Evolutionary conservation across 2,113 vertebrate genomes (phyloP).

Genomic region (Lepus americanus): DNA sequence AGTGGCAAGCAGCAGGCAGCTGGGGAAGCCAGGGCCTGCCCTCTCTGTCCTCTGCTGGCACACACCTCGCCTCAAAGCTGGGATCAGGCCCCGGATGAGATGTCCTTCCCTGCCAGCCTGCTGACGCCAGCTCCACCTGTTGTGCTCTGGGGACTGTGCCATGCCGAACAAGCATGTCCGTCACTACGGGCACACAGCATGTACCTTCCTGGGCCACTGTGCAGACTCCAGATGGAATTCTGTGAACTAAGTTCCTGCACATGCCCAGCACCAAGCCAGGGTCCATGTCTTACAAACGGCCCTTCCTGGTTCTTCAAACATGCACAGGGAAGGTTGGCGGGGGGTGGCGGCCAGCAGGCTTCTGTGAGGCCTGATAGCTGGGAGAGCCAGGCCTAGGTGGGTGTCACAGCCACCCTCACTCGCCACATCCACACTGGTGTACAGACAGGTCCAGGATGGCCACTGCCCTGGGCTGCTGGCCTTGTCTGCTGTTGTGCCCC

Average conservation of each 20-base stretch:
- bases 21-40: background rate
- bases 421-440: background rate
- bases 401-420: background rate
- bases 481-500: rapidly evolving
- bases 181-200: background rate
- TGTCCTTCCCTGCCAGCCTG: background rate
- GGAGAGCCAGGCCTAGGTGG: background rate
- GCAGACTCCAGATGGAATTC: background rate
- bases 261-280: background rate
- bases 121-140: background rate
- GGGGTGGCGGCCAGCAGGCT: background rate
- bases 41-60: background rate
- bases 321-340: background rate
- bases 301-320: conserved; percentile 22
- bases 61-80: background rate
- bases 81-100: rapidly evolving
- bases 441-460: background rate
- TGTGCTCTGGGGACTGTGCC: background rate
- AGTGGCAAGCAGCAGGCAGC: rapidly evolving
- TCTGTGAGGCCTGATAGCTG: background rate
- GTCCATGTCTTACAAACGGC: background rate
- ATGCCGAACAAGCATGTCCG: background rate
- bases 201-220: background rate
- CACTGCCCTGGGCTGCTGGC: conserved; percentile 86
- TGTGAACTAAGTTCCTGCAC: background rate